These are phyloP conservation scores for Diplodus sargus DNA, from an alignment of 2,797 vertebrate species.

Conservation along the genomic window DNA sequence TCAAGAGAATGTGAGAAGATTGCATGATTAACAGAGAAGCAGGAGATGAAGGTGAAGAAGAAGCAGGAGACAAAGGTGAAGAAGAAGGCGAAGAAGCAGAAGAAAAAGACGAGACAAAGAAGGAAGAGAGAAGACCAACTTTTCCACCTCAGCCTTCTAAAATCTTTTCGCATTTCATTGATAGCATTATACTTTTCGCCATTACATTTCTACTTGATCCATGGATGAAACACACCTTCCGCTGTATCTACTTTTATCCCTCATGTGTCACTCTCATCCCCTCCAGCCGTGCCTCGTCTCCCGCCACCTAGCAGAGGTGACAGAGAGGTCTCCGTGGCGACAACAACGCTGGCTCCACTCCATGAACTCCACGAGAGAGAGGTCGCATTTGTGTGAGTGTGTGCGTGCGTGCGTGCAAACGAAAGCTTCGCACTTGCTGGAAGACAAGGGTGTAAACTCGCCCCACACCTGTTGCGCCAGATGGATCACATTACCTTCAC, in stretches of 20 bases:
- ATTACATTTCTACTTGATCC: neutral
- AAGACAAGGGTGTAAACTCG: slow-evolving; percentile 63
- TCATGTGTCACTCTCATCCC: neutral
- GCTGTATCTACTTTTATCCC: neutral
- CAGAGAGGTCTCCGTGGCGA: slow-evolving; percentile 36
- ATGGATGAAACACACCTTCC: neutral
- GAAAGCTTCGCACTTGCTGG: slow-evolving; percentile 41
- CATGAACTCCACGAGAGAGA: neutral
- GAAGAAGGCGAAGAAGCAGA: too few species aligned
- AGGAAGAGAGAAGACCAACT: neutral
- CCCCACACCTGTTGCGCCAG: slow-evolving; percentile 69
- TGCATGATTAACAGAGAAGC: neutral
- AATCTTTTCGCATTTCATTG: neutral
- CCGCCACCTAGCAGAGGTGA: slow-evolving; percentile 27
- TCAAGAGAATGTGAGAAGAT: neutral
- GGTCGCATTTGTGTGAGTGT: slow-evolving; percentile 18
- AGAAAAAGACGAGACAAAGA: too few species aligned
- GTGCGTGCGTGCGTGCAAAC: slow-evolving; percentile 3
- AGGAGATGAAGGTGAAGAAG: neutral
- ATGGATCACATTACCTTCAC: slow-evolving; percentile 69
- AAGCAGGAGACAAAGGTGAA: too few species aligned
- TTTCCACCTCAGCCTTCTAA: neutral
- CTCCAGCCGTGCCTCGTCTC: neutral
- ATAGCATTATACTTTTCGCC: too few species aligned
- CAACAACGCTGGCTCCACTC: slow-evolving; percentile 29